phyloP scores from a whole-genome alignment of 2,888 invertebrate genomes.

The Synergus umbraculus region DNA sequence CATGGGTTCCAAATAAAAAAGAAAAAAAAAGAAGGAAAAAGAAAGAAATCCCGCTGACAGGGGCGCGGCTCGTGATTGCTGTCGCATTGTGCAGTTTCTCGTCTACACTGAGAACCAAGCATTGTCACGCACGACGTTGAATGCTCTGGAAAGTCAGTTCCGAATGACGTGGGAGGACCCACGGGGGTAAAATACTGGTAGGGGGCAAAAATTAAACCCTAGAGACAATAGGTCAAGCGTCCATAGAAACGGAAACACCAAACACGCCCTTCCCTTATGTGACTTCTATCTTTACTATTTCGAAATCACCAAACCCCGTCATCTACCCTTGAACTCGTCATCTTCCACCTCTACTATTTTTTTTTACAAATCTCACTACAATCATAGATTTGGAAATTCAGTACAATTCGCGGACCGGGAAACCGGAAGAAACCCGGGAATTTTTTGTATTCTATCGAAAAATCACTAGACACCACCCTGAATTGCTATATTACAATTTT shows the following conservation, averaged over 20 bases:
- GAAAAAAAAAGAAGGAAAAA: slow-evolving; percentile 57
- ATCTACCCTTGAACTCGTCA: neutral
- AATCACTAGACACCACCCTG: no score
- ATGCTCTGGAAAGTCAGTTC: slow-evolving; percentile 53
- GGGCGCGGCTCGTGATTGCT: slow-evolving; percentile 76
- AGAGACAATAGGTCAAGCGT: slow-evolving; percentile 77
- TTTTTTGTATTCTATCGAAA: no score
- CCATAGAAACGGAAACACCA: slow-evolving; percentile 72
- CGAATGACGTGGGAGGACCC: slow-evolving; percentile 68
- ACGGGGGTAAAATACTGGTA: slow-evolving; percentile 52
- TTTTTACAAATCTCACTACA: neutral
- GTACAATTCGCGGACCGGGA: no score
- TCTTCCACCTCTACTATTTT: neutral
- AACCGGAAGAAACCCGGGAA: no score
- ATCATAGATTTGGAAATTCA: no score
- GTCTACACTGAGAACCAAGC: slow-evolving; percentile 64
- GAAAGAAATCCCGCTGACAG: slow-evolving; percentile 71
- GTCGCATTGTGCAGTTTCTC: slow-evolving; percentile 74
- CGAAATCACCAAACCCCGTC: neutral
- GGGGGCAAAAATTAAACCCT: slow-evolving; percentile 73
- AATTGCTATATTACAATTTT: neutral
- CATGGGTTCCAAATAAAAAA: slow-evolving; percentile 57
- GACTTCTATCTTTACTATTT: slow-evolving; percentile 31
- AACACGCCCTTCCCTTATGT: slow-evolving; percentile 72
- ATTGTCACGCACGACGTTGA: slow-evolving; percentile 65